Evolutionary conservation across 2,888 invertebrate species (phyloP).

Genomic region (Archips xylosteana): DNA sequence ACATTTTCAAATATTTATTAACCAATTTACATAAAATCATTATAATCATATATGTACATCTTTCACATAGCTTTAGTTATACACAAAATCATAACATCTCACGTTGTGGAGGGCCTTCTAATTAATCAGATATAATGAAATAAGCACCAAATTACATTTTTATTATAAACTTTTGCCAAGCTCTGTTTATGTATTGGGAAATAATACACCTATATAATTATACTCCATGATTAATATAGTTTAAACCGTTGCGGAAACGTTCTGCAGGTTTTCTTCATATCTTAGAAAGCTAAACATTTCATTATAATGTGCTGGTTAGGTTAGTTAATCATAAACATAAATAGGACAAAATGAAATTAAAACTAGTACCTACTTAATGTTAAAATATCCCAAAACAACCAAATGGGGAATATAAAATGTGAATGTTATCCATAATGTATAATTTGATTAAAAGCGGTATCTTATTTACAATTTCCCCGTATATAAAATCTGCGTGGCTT

Average conservation of each 20-base stretch:
- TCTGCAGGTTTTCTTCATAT: conserved; percentile 46
- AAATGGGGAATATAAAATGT: conserved; percentile 45
- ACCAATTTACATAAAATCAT: conserved; percentile 85
- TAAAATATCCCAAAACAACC: conserved; percentile 59
- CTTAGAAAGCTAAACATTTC: conserved; percentile 56
- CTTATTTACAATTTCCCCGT: conserved; percentile 66
- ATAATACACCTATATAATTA: conserved; percentile 50
- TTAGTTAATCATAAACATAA: conserved; percentile 68
- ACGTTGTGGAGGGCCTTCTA: conserved; percentile 83
- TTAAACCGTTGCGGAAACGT: conserved; percentile 43
- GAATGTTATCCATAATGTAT: conserved; percentile 42
- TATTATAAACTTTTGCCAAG: conserved; percentile 75
- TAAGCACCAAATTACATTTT: conserved; percentile 80
- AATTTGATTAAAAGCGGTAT: conserved; percentile 36
- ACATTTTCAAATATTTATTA: conserved; percentile 86
- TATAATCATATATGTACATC: conserved; percentile 83
- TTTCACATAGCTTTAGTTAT: conserved; percentile 82
- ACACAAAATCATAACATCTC: conserved; percentile 81
- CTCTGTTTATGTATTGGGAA: conserved; percentile 72
- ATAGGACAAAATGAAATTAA: conserved; percentile 68
- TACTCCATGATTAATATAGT: conserved; percentile 45
- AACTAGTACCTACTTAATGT: conserved; percentile 60
- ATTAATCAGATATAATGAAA: conserved; percentile 75
- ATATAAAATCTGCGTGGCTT: conserved; percentile 58
- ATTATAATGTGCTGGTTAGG: conserved; percentile 68